These are phyloP conservation scores for Grammomys dolichurus DNA, from an alignment of 2,113 vertebrate species.

Conservation along the genomic window DNA sequence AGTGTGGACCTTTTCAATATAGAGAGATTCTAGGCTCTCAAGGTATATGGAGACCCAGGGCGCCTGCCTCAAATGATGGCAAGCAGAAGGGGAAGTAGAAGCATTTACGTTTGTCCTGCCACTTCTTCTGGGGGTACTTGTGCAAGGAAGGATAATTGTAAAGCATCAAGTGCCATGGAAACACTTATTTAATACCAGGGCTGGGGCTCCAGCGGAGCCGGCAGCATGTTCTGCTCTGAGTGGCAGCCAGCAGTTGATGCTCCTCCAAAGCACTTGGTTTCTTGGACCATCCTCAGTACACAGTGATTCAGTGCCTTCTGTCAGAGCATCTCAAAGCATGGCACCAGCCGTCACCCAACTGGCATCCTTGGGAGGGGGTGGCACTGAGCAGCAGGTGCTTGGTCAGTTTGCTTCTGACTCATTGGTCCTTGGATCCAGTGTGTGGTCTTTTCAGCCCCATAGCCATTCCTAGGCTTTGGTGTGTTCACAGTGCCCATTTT, in stretches of 20 bases:
- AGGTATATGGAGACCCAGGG: fast-evolving
- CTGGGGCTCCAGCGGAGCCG: not conserved
- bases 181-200: slow-evolving; percentile 66
- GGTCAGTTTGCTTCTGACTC: slow-evolving; percentile 29
- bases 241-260: slow-evolving; percentile 56
- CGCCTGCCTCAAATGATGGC: not conserved
- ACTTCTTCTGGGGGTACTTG: slow-evolving; percentile 41
- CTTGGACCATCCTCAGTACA: slow-evolving; percentile 69
- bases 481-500: not conserved
- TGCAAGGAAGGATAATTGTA: slow-evolving; percentile 65
- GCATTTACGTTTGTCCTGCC: not conserved
- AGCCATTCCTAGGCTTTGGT: not conserved
- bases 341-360: slow-evolving; percentile 55
- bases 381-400: not conserved
- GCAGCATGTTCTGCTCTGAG: slow-evolving; percentile 17
- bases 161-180: slow-evolving; percentile 76
- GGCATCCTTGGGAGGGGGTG: slow-evolving; percentile 61
- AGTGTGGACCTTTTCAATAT: no score
- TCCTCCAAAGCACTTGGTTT: slow-evolving; percentile 69
- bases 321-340: slow-evolving; percentile 67
- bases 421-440: not conserved
- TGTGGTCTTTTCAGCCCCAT: not conserved
- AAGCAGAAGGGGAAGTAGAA: slow-evolving; percentile 6
- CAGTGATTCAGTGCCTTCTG: slow-evolving; percentile 75
- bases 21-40: not conserved